Evolutionary conservation across 1,140 invertebrate genomes (phyloP).

Genomic region (Papilio dardanus): DNA sequence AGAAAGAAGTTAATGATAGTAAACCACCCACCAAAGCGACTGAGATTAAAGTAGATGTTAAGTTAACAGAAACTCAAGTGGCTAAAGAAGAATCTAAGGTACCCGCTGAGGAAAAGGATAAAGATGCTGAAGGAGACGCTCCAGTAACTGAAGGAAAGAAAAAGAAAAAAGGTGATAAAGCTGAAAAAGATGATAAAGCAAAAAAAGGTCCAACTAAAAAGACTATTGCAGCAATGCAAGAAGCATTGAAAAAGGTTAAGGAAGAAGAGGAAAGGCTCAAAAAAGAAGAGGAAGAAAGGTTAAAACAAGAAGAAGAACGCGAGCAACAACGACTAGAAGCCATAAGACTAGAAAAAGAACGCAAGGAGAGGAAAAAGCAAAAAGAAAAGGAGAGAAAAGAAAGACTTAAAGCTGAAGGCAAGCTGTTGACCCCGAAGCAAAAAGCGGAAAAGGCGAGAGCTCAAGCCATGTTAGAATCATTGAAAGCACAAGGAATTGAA

Average conservation of each 20-base stretch:
- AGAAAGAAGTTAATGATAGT: slow-evolving; percentile 65
- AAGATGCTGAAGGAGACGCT: slow-evolving; percentile 57
- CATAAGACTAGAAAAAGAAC: slow-evolving; percentile 91
- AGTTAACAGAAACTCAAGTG: slow-evolving; percentile 52
- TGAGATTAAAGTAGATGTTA: slow-evolving; percentile 56
- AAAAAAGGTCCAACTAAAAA: slow-evolving; percentile 89
- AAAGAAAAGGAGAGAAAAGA: slow-evolving; percentile 98
- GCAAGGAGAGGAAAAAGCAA: slow-evolving; percentile 95
- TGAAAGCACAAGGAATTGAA: slow-evolving; percentile 93
- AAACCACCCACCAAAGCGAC: slow-evolving; percentile 58
- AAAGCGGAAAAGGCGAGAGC: slow-evolving; percentile 94
- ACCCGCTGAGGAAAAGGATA: slow-evolving; percentile 69
- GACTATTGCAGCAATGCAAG: slow-evolving; percentile 94
- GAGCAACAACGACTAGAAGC: slow-evolving; percentile 89
- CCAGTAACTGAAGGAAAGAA: slow-evolving; percentile 83
- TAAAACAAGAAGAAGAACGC: slow-evolving; percentile 88
- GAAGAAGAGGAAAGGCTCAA: slow-evolving; percentile 93
- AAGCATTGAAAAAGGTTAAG: slow-evolving; percentile 92
- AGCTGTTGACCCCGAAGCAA: slow-evolving; percentile 95
- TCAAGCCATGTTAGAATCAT: slow-evolving; percentile 92
- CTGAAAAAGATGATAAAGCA: slow-evolving; percentile 80
- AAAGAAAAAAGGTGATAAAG: slow-evolving; percentile 81
- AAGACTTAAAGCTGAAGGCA: slow-evolving; percentile 96
- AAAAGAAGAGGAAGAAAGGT: slow-evolving; percentile 91
- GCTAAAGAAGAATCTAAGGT: slow-evolving; percentile 58